Evolutionary conservation across 2,797 vertebrate genomes (phyloP).

Genomic region (Anisognathus igniventris): DNA sequence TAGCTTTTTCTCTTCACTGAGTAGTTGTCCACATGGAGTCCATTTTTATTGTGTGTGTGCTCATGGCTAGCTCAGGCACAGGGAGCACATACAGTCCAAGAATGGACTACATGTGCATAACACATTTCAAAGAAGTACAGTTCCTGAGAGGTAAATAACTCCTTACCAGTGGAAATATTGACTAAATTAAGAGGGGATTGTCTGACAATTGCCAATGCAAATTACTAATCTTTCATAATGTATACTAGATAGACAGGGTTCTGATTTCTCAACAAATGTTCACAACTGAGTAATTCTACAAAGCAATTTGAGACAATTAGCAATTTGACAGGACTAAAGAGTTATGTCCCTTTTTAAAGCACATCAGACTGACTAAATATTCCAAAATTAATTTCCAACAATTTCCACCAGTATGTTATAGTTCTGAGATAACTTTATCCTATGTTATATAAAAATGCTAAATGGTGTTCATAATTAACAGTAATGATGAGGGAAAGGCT

Average conservation of each 20-base stretch:
- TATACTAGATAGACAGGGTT: neutral
- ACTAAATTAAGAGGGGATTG: neutral
- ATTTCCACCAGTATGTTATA: neutral
- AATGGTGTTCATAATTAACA: neutral
- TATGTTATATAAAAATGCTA: neutral
- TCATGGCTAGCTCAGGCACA: neutral
- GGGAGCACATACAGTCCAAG: slow-evolving; percentile 22
- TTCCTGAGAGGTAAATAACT: slow-evolving; percentile 20
- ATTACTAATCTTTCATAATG: neutral
- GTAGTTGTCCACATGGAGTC: slow-evolving; percentile 38
- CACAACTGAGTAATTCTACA: neutral
- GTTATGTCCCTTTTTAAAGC: neutral
- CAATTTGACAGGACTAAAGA: neutral
- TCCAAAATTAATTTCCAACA: neutral
- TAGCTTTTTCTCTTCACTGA: slow-evolving; percentile 20
- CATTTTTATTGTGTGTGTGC: neutral
- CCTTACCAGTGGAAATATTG: neutral
- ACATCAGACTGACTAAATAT: neutral
- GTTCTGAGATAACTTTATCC: neutral
- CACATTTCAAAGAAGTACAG: slow-evolving; percentile 36
- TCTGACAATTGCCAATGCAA: neutral
- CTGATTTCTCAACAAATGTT: neutral
- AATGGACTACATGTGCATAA: slow-evolving; percentile 32
- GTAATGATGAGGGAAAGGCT: neutral
- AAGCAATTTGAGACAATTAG: neutral